Evolutionary conservation across 2,797 vertebrate genomes (phyloP).

Genomic region (Moxostoma hubbsi): DNA sequence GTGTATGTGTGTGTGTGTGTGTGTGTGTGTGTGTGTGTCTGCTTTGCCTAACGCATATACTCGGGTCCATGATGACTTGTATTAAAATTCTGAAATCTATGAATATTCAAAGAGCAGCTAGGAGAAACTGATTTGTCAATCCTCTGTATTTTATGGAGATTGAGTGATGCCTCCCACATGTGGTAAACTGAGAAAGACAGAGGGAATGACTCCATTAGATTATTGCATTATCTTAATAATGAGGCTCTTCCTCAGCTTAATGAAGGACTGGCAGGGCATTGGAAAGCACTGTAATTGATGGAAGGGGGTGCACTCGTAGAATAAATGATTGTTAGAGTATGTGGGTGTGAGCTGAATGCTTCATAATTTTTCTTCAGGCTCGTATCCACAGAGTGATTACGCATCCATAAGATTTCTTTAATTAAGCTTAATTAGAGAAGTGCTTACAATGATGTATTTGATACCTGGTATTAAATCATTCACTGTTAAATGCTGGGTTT

Average conservation of each 20-base stretch:
- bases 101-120: conserved; percentile 83
- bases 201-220: conserved; percentile 73
- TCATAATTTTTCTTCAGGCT: conserved; percentile 71
- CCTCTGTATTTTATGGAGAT: conserved; percentile 84
- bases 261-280: conserved; percentile 76
- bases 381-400: conserved; percentile 74
- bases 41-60: conserved; percentile 45
- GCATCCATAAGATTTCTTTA: conserved; percentile 93
- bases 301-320: conserved; percentile 59
- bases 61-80: conserved; percentile 75
- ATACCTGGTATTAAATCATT: conserved; percentile 96
- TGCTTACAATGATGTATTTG: conserved; percentile 95
- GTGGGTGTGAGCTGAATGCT: conserved; percentile 70
- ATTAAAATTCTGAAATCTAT: conserved; percentile 87
- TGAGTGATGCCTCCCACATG: conserved; percentile 82
- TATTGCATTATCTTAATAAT: conserved; percentile 81
- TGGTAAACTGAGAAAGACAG: conserved; percentile 70
- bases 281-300: conserved; percentile 71
- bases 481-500: conserved; percentile 94
- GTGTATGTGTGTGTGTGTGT: conserved; percentile 48
- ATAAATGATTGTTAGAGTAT: conserved; percentile 32
- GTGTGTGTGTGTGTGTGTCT: conserved; percentile 43
- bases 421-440: conserved; percentile 97
- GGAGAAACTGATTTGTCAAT: conserved; percentile 87
- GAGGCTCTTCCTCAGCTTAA: conserved; percentile 78